Percentiles rank a stretch among this genome's conserved stretches.
Conservation (phyloP, 1,140 invertebrate species). For the Apis cerana region DNA sequence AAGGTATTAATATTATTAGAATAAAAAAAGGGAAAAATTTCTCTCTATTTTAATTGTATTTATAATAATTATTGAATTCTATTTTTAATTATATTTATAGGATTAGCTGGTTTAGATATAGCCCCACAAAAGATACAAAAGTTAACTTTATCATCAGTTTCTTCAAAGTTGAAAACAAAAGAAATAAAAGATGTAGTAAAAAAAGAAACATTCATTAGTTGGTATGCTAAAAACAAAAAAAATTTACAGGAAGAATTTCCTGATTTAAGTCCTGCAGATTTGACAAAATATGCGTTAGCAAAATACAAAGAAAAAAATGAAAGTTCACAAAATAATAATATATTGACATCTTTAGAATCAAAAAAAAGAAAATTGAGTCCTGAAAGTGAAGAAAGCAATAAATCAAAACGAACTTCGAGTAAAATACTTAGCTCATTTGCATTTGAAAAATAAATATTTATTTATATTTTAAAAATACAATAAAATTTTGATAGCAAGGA, state of each 20-base stretch:
- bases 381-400: constrained; percentile 44
- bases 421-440: constrained; percentile 65
- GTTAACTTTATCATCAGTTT: constrained; percentile 25
- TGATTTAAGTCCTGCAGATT: constrained; percentile 79
- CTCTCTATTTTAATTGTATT: background rate
- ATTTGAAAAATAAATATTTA: constrained; percentile 53
- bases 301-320: constrained; percentile 79
- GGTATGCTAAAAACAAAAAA: constrained; percentile 82
- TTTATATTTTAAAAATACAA: background rate
- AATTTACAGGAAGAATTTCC: constrained; percentile 82
- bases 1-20: constrained; percentile 48
- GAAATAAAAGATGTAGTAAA: constrained; percentile 29
- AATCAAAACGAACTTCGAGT: constrained; percentile 63
- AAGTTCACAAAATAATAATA: background rate
- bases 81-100: constrained; percentile 46
- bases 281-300: constrained; percentile 81
- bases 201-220: constrained; percentile 81
- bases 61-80: constrained; percentile 6
- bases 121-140: constrained; percentile 65
- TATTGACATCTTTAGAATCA: constrained; percentile 25
- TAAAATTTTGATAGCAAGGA: too few relatives aligned
- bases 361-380: constrained; percentile 73
- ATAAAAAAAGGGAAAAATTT: background rate
- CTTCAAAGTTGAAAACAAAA: constrained; percentile 53
- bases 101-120: constrained; percentile 69